phyloP scores from a whole-genome alignment of 2,888 invertebrate species.

The Oligia strigilis region DNA sequence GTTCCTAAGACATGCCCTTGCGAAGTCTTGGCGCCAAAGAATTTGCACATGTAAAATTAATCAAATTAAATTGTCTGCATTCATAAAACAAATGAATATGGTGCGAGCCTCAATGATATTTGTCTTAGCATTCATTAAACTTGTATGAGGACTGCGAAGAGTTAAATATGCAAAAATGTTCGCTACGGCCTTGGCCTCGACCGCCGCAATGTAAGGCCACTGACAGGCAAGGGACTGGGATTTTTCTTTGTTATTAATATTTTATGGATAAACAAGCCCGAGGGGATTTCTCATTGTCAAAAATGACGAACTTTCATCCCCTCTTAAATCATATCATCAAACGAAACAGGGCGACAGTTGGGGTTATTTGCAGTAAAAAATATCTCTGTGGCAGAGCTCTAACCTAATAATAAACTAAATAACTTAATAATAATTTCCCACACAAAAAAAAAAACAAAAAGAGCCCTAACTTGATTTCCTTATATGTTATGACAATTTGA shows the following conservation, averaged over 20 bases:
- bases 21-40: background rate
- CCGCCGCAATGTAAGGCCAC: constrained; percentile 7
- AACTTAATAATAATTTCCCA: too few species aligned
- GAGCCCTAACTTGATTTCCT: too few species aligned
- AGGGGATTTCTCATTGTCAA: background rate
- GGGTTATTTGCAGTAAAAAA: too few species aligned
- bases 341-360: too few species aligned
- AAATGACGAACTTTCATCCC: background rate
- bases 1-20: background rate
- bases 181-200: constrained; percentile 16
- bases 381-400: too few species aligned
- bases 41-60: constrained; percentile 8
- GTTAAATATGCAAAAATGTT: constrained; percentile 43
- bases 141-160: constrained; percentile 10
- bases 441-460: too few species aligned
- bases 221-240: background rate
- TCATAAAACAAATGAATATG: constrained; percentile 10
- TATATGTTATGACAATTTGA: too few species aligned
- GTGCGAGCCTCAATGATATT: constrained; percentile 12
- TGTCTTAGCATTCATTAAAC: constrained; percentile 18
- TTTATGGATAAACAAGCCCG: background rate
- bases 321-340: too few species aligned
- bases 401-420: too few species aligned
- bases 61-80: constrained; percentile 23
- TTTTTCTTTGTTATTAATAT: background rate